Conservation (phyloP, 2,888 invertebrate genomes). For the Campoletis raptor region DNA sequence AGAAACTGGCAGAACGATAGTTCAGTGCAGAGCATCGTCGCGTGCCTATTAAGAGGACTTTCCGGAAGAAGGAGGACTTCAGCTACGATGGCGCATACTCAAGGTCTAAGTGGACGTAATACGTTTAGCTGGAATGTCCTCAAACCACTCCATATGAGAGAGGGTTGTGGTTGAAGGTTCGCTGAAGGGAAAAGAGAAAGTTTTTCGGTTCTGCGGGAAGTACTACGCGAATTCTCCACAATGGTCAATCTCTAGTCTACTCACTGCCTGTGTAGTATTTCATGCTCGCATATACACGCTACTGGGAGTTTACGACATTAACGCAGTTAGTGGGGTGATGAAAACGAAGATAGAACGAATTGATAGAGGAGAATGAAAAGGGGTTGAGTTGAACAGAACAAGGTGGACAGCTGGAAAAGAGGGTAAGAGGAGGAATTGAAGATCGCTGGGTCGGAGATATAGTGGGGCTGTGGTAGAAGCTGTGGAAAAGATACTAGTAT, state of each 20-base stretch:
- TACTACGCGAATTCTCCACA: conserved; percentile 34
- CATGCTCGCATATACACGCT: conserved; percentile 19
- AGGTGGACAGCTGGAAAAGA: conserved; percentile 63
- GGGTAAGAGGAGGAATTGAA: conserved; percentile 65
- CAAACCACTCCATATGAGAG: conserved; percentile 73
- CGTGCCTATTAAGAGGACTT: conserved; percentile 77
- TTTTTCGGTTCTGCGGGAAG: conserved; percentile 42
- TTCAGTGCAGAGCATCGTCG: conserved; percentile 13
- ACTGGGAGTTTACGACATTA: conserved; percentile 17
- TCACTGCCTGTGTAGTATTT: conserved; percentile 42
- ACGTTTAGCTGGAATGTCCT: conserved; percentile 80
- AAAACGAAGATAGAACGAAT: conserved; percentile 52
- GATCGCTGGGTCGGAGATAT: conserved; percentile 47
- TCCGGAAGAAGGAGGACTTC: conserved; percentile 35
- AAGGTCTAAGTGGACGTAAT: conserved; percentile 82
- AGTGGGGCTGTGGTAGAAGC: conserved; percentile 30
- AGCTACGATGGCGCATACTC: conserved; percentile 77
- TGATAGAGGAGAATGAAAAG: conserved; percentile 64
- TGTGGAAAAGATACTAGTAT: conserved; percentile 46
- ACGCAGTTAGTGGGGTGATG: conserved; percentile 22
- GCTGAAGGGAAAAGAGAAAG: conserved; percentile 38
- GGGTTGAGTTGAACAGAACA: conserved; percentile 70
- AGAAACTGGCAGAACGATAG: conserved; percentile 25
- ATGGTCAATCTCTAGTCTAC: conserved; percentile 21
- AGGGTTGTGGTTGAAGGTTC: conserved; percentile 38